Base-by-base conservation (phyloP, 2,113 vertebrate genomes). In the Gopherus evgoodei region DNA sequence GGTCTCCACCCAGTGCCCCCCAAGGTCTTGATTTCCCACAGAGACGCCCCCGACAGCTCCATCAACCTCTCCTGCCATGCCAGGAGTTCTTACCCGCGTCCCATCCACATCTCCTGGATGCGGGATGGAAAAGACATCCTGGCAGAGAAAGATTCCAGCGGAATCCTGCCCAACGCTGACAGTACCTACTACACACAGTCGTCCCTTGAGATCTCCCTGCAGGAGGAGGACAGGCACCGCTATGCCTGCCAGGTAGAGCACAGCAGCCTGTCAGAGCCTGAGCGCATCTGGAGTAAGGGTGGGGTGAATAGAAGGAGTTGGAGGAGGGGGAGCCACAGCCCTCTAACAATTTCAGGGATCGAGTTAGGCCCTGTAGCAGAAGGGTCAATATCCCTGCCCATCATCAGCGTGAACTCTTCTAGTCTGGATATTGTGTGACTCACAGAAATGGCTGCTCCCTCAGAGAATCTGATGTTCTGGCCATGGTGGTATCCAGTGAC, bases 191-290 rank as follows among this genome's bases (percentile, higher is more conserved):
- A 83, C 53, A 13, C 9, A 7, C 52, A 56, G 56, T 53, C 56
- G 31, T 42, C 81, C 38, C 53, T 83, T 11, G 42, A 83, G 81
- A 31, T 97, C 84, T 90, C 93, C 76, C 96, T 94, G 1, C 83
- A 93, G 8, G 56, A 24, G 56, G 94, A 3, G 95, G 56, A 27
- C 56, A 24, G 25, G 56, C 56, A 57, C 56, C 10, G 56, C 25
- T 27, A 27, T 5, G 56, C 93, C 85, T 96, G 94, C 88, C 94
- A 47, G 9, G 94, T 95, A 81, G 49, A 8, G 10, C 93, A 95
- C 88, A 11, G 81, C 52, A 65, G 93, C 89, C 94, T 95, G 89
- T 12, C 25, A 57, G 62, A 10, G 42, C 89, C 91, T 42, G 90
- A 72, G 31, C 92, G 11, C 22, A 65, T 94, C 86, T 95, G 82